Evolutionary conservation across 2,888 invertebrate genomes (phyloP).

Genomic region (Nomada goodeniana): DNA sequence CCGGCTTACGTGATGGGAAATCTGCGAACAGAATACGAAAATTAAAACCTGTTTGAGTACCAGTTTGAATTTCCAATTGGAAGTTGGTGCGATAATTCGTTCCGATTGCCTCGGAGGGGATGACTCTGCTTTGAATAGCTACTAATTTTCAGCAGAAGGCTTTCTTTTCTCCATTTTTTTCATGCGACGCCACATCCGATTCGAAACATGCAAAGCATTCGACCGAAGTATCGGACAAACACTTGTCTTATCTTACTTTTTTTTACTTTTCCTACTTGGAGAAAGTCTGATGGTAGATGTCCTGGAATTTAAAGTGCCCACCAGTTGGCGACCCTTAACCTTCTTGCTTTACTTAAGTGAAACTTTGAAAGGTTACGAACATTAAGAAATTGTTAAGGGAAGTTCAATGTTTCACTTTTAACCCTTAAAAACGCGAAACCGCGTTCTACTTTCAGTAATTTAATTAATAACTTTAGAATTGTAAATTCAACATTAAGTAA

Average conservation of each 20-base stretch:
- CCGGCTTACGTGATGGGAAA: slow-evolving; percentile 58
- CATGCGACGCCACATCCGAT: neutral
- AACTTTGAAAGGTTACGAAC: neutral
- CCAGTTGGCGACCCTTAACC: slow-evolving; percentile 7
- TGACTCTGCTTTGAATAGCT: slow-evolving; percentile 55
- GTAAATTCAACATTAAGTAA: too few relatives aligned
- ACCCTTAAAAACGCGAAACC: neutral
- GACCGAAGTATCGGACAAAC: slow-evolving; percentile 10
- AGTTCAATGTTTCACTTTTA: neutral
- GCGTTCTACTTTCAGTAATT: too few relatives aligned
- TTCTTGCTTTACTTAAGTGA: neutral
- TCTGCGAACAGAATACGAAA: slow-evolving; percentile 63
- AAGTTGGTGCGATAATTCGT: slow-evolving; percentile 71
- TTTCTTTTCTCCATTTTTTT: slow-evolving; percentile 24
- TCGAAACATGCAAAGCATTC: slow-evolving; percentile 22
- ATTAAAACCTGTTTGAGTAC: slow-evolving; percentile 56
- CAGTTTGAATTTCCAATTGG: slow-evolving; percentile 73
- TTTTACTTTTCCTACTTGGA: neutral
- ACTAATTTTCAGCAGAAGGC: slow-evolving; percentile 57
- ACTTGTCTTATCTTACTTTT: slow-evolving; percentile 7
- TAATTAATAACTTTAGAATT: too few relatives aligned
- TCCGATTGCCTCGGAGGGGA: slow-evolving; percentile 61
- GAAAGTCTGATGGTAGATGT: neutral
- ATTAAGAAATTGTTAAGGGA: too few relatives aligned
- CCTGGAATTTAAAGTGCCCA: neutral